Evolutionary conservation across 1,140 invertebrate species (phyloP), one percentile per base, ranked within the genome.

Genomic region (Anoplolepis gracilipes): DNA sequence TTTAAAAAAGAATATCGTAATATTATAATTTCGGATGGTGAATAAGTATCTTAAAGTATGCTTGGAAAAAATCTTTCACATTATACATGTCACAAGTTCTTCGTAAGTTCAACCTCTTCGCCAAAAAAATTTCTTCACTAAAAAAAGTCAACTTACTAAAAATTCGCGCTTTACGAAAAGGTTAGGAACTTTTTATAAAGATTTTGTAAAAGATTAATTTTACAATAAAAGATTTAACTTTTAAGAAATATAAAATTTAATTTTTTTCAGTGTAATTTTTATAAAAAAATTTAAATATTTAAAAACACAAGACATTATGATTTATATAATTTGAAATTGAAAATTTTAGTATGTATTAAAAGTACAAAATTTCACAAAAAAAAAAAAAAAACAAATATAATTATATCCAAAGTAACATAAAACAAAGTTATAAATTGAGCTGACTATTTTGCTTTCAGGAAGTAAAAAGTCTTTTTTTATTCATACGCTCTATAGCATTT

Each of bases 1-100:
- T 78, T 55, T 62, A 25, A 2, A 61, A 11, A 33, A n/a, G 19
- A 42, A 28, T 33, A 36, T 33, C 49, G 59, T 85, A 57, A 85
- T 57, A 85, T 33, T 46, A 70, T 8, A 5, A 1, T n/a, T 30
- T 72, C 13, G 28, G 3, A 72, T 33, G 11, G 6, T 10, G 11
- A 72, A 30, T 72, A 53, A 49, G 2, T 53, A 13, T 49, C 16
- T 49, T 49, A 49, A 49, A 49, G 4, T 49, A 19, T 49, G 4
- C 46, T 49, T 49, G 0, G 46, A 16, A 49, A 49, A 13, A 1
- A 49, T 49, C 46, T 49, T 46, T 49, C 3, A 49, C 19, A 49
- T 49, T 5, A 19, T 19, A 49, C 46, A 49, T 19, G 46, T 49
- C 16, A 16, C 16, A 5, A 49, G 4, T 19, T 49, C 42, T 49